Percentiles rank a stretch among this genome's conserved stretches.
Evolutionary conservation across 1,140 invertebrate genomes (phyloP).

Genomic region (Dolichoris vasculosae): DNA sequence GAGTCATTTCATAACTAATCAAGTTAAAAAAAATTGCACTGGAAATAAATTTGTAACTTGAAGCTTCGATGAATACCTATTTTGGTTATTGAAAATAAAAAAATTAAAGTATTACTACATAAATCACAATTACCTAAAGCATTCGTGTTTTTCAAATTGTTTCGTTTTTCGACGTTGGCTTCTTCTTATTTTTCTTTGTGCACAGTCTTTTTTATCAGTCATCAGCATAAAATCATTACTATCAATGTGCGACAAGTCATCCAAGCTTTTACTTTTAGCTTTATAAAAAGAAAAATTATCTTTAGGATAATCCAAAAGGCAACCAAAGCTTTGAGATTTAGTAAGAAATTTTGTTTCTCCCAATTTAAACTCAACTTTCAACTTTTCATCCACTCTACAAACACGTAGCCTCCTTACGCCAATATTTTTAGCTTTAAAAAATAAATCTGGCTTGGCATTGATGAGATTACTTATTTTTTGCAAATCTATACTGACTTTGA

Average conservation of each 20-base stretch:
- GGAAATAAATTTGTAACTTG: slow-evolving; percentile 28
- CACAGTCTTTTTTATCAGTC: slow-evolving; percentile 48
- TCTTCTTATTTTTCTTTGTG: slow-evolving; percentile 41
- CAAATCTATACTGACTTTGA: slow-evolving; percentile 69
- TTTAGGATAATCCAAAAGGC: slow-evolving; percentile 26
- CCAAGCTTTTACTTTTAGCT: slow-evolving; percentile 50
- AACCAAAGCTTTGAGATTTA: slow-evolving; percentile 51
- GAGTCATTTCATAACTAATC: slow-evolving; percentile 37
- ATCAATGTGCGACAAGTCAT: slow-evolving; percentile 44
- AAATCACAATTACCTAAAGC: slow-evolving; percentile 54
- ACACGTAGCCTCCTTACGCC: slow-evolving; percentile 9
- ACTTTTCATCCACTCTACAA: slow-evolving; percentile 44
- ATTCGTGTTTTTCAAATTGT: slow-evolving; percentile 55
- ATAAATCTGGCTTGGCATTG: slow-evolving; percentile 58
- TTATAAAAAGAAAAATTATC: not conserved
- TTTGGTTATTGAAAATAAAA: slow-evolving; percentile 32
- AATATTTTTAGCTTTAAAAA: slow-evolving; percentile 53
- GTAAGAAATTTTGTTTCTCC: slow-evolving; percentile 39
- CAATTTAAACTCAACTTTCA: slow-evolving; percentile 25
- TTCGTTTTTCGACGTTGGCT: slow-evolving; percentile 48
- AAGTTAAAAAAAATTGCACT: slow-evolving; percentile 45
- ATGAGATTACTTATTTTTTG: slow-evolving; percentile 63
- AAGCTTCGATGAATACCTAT: slow-evolving; percentile 39
- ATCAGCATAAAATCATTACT: slow-evolving; percentile 23
- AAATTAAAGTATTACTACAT: not conserved